Evolutionary conservation across 2,888 invertebrate species (phyloP), one percentile per base, ranked within the genome.

Genomic region (Dynastes tityus): DNA sequence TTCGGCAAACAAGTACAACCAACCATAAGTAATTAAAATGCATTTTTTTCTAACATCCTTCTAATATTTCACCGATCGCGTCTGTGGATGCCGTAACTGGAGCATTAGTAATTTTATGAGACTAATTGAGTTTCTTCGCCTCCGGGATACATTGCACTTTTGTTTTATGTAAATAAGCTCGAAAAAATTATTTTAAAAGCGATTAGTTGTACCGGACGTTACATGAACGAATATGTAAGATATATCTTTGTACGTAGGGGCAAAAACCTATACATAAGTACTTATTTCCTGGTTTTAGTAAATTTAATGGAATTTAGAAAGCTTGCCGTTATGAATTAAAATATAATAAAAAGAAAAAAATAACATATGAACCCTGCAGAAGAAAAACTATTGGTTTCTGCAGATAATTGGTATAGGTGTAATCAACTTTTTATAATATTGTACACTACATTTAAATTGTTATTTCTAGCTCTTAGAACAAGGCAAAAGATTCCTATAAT

Each of bases 31-130:
- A 68, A 74, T 74, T 74, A 74, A 74, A 61, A 74, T 61, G 58
- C 58, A 61, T 74, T 74, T 74, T 45, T 74, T 74, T 73, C 49
- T 40, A 61, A 74, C 58, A 74, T 74, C 73, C 73, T 74, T 74
- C 73, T 74, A 74, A 74, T 74, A 74, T 74, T 74, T 74, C 73
- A 61, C 73, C 32, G 61, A 74, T 74, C 40, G 22, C 45, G 45
- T 74, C 73, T 74, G 58, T 45, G 40, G 22, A 53, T 71, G 16
- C 49, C 32, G 53, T 74, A 74, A 74, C 73, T 45, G 45, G 61
- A 74, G 45, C 49, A 74, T 74, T 74, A 74, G 40, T 63, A 74
- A 74, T 61, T 61, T 45, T 61, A 61, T 29, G n/a, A 45, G 61
- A 74, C 45, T 74, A 74, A 74, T 74, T 74, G 73, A 61, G 55